Percentiles rank a stretch among this genome's conserved stretches.
These are phyloP conservation scores for Mastomys coucha DNA, from an alignment of 2,113 vertebrate species.

Conservation along the genomic window DNA sequence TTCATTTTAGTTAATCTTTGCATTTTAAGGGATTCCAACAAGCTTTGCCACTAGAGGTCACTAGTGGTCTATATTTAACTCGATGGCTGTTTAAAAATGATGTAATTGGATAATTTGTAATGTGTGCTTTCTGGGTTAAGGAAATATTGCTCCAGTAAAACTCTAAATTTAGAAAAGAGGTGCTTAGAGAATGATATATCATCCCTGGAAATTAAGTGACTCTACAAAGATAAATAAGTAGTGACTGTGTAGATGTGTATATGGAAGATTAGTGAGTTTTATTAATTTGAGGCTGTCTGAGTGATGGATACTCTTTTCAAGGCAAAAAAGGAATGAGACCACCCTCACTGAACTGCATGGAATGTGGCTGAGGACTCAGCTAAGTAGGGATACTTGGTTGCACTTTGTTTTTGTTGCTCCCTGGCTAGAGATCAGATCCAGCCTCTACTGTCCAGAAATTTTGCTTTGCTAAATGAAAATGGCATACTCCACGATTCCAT, in stretches of 20 bases:
- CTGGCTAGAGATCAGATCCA: too few relatives aligned
- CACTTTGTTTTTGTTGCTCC: fast-evolving
- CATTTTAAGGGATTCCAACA: background rate
- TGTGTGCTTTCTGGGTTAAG: constrained; percentile 41
- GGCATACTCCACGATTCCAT: background rate
- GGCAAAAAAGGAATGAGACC: background rate
- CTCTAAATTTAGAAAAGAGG: constrained; percentile 57
- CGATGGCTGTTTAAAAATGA: background rate
- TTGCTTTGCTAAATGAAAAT: background rate
- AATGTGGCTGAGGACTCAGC: fast-evolving
- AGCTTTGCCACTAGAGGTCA: constrained; percentile 60
- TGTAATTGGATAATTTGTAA: background rate
- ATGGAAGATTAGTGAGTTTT: background rate
- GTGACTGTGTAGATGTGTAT: background rate
- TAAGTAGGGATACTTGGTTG: background rate
- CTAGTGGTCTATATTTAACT: constrained; percentile 42
- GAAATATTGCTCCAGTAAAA: constrained; percentile 17
- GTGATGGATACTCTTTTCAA: background rate
- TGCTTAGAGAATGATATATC: constrained; percentile 51
- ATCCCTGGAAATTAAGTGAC: constrained; percentile 29
- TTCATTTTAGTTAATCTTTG: background rate
- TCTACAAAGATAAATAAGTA: constrained; percentile 36
- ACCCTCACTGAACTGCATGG: fast-evolving
- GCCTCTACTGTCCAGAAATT: background rate
- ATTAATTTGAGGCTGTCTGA: background rate